phyloP scores from a whole-genome alignment of 23 tunicate species.

The Ciona savignyi region DNA sequence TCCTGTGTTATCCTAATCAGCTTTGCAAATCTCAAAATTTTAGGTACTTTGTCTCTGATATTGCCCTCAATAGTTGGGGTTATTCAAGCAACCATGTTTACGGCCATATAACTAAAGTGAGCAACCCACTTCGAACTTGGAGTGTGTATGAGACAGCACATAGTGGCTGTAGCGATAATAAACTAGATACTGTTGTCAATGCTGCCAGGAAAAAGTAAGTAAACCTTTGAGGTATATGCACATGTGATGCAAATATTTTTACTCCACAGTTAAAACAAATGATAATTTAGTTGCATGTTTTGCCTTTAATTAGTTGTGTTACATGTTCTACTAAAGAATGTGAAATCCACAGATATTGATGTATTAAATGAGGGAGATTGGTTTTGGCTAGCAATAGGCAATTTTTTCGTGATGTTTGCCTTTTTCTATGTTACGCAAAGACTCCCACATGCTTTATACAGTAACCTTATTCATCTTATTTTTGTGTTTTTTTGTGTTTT shows the following conservation, averaged over 20 bases:
- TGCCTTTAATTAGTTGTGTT: too few species aligned
- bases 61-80: slow-evolving; percentile 2
- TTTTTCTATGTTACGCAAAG: too few species aligned
- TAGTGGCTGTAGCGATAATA: slow-evolving; percentile 35
- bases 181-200: slow-evolving; percentile 32
- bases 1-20: too few species aligned
- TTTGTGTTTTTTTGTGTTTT: too few species aligned
- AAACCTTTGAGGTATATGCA: neutral
- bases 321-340: too few species aligned
- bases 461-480: too few species aligned
- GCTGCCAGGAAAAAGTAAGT: slow-evolving; percentile 36
- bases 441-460: too few species aligned
- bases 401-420: too few species aligned
- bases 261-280: neutral
- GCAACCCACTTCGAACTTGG: slow-evolving; percentile 44
- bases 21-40: neutral
- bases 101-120: slow-evolving; percentile 52
- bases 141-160: slow-evolving; percentile 49
- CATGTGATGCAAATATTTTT: neutral
- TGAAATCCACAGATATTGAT: too few species aligned
- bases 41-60: slow-evolving; percentile 76
- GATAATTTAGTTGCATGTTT: neutral
- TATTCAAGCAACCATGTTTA: slow-evolving; percentile 39
- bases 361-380: too few species aligned
- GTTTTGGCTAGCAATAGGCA: neutral